These are phyloP conservation scores for Hippocampus guttulatus DNA, from an alignment of 2,113 vertebrate genomes.

Conservation along the genomic window DNA sequence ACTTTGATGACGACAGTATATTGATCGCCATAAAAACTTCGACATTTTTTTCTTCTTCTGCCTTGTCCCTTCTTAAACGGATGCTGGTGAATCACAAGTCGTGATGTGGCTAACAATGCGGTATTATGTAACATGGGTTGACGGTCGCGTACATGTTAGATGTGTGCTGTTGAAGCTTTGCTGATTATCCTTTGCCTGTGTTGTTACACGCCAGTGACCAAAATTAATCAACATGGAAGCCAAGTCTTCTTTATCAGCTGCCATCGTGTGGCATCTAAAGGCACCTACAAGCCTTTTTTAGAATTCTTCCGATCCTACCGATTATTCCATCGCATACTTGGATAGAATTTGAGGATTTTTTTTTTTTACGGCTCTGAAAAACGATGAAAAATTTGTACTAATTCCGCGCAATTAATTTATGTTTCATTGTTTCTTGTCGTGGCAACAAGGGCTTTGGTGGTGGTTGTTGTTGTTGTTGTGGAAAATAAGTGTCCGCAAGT, in stretches of 20 bases:
- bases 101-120: no score
- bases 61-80: no score
- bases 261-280: no score
- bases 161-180: neutral
- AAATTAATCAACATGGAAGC: no score
- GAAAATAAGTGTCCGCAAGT: neutral
- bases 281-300: no score
- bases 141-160: neutral
- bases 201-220: neutral
- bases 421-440: neutral
- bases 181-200: neutral
- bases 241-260: no score
- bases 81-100: no score
- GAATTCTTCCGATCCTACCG: no score
- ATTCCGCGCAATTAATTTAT: neutral
- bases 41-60: no score
- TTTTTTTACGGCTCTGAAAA: neutral
- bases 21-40: no score
- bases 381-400: neutral
- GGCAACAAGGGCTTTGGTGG: neutral
- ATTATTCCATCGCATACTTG: neutral
- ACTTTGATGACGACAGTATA: no score
- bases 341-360: neutral
- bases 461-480: neutral
- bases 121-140: neutral